These are phyloP conservation scores for Trilocha varians DNA, from an alignment of 2,888 invertebrate genomes.

Conservation along the genomic window DNA sequence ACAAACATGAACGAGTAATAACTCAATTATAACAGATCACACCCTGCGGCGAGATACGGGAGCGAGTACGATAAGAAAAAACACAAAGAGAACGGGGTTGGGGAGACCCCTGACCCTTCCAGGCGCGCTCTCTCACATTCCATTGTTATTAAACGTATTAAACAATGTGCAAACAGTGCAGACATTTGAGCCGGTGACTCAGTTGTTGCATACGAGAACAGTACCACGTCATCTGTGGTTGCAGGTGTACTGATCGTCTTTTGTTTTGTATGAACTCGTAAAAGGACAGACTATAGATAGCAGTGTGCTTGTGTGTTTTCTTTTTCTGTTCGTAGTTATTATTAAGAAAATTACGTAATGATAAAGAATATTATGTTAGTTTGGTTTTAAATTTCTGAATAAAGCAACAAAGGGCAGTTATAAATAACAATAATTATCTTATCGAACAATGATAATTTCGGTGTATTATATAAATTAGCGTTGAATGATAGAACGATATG, in stretches of 20 bases:
- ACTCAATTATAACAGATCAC: constrained; percentile 62
- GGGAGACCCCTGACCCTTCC: constrained; percentile 44
- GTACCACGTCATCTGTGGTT: constrained; percentile 6
- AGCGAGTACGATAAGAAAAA: constrained; percentile 43
- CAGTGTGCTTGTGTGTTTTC: too few relatives aligned
- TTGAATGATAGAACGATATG: constrained; percentile 11
- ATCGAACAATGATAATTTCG: not conserved
- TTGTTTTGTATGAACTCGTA: too few relatives aligned
- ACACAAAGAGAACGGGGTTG: constrained; percentile 32
- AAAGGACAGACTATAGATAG: too few relatives aligned
- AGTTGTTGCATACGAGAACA: constrained; percentile 9
- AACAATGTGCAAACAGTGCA: constrained; percentile 46
- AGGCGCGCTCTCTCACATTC: constrained; percentile 47
- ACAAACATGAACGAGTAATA: constrained; percentile 56
- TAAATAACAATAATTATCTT: too few relatives aligned
- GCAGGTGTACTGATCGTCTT: too few relatives aligned
- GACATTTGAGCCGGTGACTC: constrained; percentile 18
- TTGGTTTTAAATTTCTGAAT: too few relatives aligned
- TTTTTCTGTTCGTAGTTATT: too few relatives aligned
- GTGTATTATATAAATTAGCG: not conserved
- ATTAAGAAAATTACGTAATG: too few relatives aligned
- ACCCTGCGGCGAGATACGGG: constrained; percentile 41
- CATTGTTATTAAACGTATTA: constrained; percentile 51
- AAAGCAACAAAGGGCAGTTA: too few relatives aligned
- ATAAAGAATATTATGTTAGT: too few relatives aligned